phyloP scores from a whole-genome alignment of 2,797 vertebrate genomes.

The Sebastes paucispinis region DNA sequence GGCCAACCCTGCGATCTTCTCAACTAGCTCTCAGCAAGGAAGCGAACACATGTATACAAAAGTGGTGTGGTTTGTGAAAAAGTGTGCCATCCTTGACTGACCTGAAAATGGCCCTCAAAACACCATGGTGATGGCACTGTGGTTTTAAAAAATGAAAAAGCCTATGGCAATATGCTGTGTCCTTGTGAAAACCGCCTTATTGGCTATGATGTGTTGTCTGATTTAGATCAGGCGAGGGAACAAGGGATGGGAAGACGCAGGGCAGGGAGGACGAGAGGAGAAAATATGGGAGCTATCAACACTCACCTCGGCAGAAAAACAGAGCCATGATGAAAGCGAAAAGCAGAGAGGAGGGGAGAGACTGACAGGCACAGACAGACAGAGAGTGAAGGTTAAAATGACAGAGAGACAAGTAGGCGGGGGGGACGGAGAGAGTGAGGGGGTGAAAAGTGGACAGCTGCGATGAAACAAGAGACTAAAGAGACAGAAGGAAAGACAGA shows the following conservation, averaged over 20 bases:
- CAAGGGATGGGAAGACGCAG: not conserved
- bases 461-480: constrained; percentile 50
- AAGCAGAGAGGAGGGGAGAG: constrained; percentile 46
- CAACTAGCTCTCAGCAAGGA: too few species aligned
- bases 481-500: constrained; percentile 23
- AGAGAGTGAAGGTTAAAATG: constrained; percentile 72
- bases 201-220: constrained; percentile 55
- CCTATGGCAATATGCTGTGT: not conserved
- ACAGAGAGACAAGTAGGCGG: constrained; percentile 57
- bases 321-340: constrained; percentile 64
- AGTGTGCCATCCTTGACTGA: constrained; percentile 27
- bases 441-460: constrained; percentile 59
- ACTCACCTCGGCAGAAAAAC: constrained; percentile 69
- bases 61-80: not conserved
- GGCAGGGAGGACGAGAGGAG: constrained; percentile 2
- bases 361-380: constrained; percentile 65
- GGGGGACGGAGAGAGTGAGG: constrained; percentile 19
- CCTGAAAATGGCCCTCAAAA: constrained; percentile 40
- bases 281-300: constrained; percentile 73
- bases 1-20: too few species aligned
- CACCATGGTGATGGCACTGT: constrained; percentile 12
- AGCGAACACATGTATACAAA: too few species aligned
- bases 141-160: not conserved
- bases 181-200: constrained; percentile 24
- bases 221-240: constrained; percentile 47